A percentile compares a stretch with the other conserved stretches of the same genome.
These are phyloP conservation scores for Chionodraco myersi DNA, from an alignment of 2,113 vertebrate species.

Conservation along the genomic window DNA sequence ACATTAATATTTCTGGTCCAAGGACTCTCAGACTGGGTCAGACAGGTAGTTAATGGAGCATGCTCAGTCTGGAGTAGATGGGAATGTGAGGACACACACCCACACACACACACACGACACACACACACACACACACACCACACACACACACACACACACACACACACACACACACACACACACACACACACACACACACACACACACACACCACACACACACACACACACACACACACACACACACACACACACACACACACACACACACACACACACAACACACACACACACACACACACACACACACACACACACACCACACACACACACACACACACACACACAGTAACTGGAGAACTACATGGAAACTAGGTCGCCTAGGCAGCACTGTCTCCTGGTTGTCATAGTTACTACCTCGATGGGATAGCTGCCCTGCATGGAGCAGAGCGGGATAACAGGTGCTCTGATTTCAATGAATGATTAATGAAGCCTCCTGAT, in stretches of 20 bases:
- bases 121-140: constrained; percentile 20
- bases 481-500: constrained; percentile 77
- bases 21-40: constrained; percentile 74
- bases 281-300: constrained; percentile 29
- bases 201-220: constrained; percentile 28
- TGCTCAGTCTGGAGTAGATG: constrained; percentile 56
- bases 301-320: constrained; percentile 27
- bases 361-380: constrained; percentile 80
- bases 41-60: constrained; percentile 75
- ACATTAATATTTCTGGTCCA: constrained; percentile 67
- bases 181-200: constrained; percentile 28
- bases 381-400: constrained; percentile 71
- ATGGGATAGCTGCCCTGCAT: constrained; percentile 69
- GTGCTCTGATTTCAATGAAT: constrained; percentile 78
- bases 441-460: constrained; percentile 67
- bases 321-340: constrained; percentile 24
- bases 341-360: constrained; percentile 37
- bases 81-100: constrained; percentile 30
- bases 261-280: constrained; percentile 20
- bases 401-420: constrained; percentile 83
- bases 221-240: constrained; percentile 24
- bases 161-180: constrained; percentile 28
- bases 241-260: too few relatives aligned
- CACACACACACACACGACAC: constrained; percentile 26
- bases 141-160: not conserved